A percentile compares a stretch with the other conserved stretches of the same genome.
Evolutionary conservation across 2,888 invertebrate genomes (phyloP).

Genomic region (Ochropleura leucogaster): DNA sequence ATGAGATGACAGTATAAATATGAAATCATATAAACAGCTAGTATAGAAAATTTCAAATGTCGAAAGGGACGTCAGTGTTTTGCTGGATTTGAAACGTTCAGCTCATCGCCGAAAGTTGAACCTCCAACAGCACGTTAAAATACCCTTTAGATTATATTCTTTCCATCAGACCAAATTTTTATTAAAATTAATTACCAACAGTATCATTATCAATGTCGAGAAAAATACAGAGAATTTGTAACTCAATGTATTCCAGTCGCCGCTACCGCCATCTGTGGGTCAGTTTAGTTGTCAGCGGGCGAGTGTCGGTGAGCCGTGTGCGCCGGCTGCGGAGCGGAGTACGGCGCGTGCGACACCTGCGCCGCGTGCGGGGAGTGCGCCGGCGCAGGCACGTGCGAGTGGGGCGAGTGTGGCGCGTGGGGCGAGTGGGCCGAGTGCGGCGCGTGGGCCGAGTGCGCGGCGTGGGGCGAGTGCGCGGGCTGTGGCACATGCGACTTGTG

Average conservation of each 20-base stretch:
- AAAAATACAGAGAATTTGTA: conserved; percentile 33
- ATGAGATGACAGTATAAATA: background rate
- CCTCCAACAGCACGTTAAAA: background rate
- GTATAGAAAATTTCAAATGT: background rate
- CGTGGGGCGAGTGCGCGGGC: background rate
- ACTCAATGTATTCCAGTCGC: conserved; percentile 21
- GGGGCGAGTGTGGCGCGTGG: background rate
- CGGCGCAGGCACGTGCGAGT: background rate
- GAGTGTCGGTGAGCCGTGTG: conserved; percentile 55
- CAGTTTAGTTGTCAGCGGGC: conserved; percentile 68
- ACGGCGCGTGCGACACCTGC: conserved; percentile 1
- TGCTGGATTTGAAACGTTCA: background rate
- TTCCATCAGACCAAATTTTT: background rate
- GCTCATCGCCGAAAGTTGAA: background rate
- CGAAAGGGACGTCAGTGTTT: background rate
- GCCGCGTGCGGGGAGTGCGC: conserved; percentile 4
- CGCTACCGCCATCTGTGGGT: conserved; percentile 41
- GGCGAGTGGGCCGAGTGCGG: background rate
- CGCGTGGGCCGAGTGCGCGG: background rate
- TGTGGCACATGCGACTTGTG: conserved; percentile 58
- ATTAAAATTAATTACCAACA: conserved; percentile 3
- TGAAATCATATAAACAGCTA: background rate
- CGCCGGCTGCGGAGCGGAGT: conserved; percentile 34
- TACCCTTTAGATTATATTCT: background rate
- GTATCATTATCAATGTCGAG: conserved; percentile 2